Conservation (phyloP, 2,888 invertebrate species). For the Spilarctia lutea region DNA sequence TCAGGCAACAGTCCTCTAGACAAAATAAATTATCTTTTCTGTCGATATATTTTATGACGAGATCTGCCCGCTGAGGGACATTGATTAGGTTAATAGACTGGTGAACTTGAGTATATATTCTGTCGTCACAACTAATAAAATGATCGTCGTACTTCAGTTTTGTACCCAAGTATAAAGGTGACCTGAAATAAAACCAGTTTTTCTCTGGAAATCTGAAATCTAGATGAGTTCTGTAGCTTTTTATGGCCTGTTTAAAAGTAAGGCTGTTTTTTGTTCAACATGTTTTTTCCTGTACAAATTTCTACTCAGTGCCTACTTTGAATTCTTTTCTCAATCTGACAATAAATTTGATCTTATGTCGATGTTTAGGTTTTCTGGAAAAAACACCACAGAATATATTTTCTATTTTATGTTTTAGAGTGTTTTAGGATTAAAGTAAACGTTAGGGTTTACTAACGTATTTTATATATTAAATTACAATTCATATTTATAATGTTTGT, state of each 20-base stretch:
- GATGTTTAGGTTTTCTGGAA: neutral
- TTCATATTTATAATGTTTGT: neutral
- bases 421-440: neutral
- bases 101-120: neutral
- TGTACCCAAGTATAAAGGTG: neutral
- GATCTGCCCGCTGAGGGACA: neutral
- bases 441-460: neutral
- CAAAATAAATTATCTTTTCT: constrained; percentile 1
- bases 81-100: constrained; percentile 4
- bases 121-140: neutral
- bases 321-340: neutral
- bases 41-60: neutral
- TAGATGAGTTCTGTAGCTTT: neutral
- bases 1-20: neutral
- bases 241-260: neutral
- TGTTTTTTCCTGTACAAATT: constrained; percentile 1
- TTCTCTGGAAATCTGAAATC: neutral
- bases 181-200: neutral
- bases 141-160: neutral
- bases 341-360: neutral
- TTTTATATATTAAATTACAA: neutral
- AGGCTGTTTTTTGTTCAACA: neutral
- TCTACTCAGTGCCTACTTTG: neutral
- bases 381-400: neutral
- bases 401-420: neutral